Percentiles rank a stretch among this genome's conserved stretches.
Evolutionary conservation across 2,888 invertebrate species (phyloP).

Genomic region (Platerodrilus igneus): DNA sequence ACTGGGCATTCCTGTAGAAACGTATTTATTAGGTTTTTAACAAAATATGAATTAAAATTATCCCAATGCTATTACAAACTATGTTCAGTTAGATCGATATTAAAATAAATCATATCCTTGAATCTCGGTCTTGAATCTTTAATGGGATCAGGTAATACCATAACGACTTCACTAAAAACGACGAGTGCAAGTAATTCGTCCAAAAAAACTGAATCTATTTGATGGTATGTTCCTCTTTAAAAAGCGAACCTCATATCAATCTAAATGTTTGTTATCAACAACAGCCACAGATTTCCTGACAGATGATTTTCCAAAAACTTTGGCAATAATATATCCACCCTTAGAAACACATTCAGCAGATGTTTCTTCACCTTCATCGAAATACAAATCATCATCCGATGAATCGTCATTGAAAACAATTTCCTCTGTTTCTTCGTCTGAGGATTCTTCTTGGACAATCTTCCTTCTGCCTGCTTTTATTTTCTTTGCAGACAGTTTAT

Average conservation of each 20-base stretch:
- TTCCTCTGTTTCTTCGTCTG: slow-evolving; percentile 1
- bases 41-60: too few relatives aligned
- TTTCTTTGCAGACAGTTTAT: slow-evolving; percentile 5
- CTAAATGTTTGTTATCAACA: slow-evolving; percentile 1
- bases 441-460: background rate
- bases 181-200: slow-evolving; percentile 8
- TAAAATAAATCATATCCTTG: slow-evolving; percentile 15
- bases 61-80: slow-evolving; percentile 7
- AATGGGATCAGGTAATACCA: slow-evolving; percentile 13
- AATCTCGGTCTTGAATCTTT: slow-evolving; percentile 16
- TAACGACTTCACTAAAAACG: slow-evolving; percentile 10
- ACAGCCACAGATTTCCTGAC: slow-evolving; percentile 10
- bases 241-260: slow-evolving; percentile 6
- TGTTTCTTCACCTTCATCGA: slow-evolving; percentile 2
- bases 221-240: slow-evolving; percentile 11
- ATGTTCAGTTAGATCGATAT: slow-evolving; percentile 11
- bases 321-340: slow-evolving; percentile 12
- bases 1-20: too few relatives aligned
- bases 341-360: slow-evolving; percentile 10
- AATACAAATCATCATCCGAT: slow-evolving; percentile 11
- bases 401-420: slow-evolving; percentile 12
- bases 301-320: slow-evolving; percentile 12
- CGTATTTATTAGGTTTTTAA: too few relatives aligned
- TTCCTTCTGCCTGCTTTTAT: background rate
- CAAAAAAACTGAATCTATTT: slow-evolving; percentile 10